Evolutionary conservation across 2,797 vertebrate species (phyloP).

Genomic region (Neomorphus geoffroyi): DNA sequence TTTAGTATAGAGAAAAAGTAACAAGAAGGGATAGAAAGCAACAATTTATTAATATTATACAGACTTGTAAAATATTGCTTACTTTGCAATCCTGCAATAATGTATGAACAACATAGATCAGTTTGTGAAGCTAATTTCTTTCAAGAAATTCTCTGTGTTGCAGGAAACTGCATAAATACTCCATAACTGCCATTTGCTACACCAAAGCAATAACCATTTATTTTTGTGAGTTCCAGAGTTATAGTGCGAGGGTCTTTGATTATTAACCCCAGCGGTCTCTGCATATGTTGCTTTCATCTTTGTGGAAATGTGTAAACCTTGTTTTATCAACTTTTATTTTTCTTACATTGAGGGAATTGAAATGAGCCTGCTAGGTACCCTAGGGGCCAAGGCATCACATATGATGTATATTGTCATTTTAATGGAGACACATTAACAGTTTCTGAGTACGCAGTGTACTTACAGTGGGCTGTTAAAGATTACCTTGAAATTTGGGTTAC

Average conservation of each 20-base stretch:
- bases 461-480: not conserved
- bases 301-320: conserved; percentile 42
- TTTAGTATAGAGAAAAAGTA: not conserved
- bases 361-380: not conserved
- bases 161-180: conserved; percentile 50
- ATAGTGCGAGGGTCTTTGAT: not conserved
- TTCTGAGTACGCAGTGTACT: not conserved
- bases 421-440: not conserved
- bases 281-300: conserved; percentile 33
- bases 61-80: not conserved
- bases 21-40: not conserved
- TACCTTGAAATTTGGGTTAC: not conserved
- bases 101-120: conserved; percentile 44
- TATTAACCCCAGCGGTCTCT: not conserved
- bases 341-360: not conserved
- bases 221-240: conserved; percentile 62
- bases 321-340: conserved; percentile 38
- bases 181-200: conserved; percentile 58
- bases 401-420: not conserved
- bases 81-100: not conserved
- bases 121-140: conserved; percentile 53
- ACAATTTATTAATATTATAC: conserved; percentile 4
- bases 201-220: conserved; percentile 51
- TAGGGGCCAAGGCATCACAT: not conserved
- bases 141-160: conserved; percentile 23